Base-by-base conservation (phyloP, 2,797 vertebrate species). In the Meriones psammophilus region DNA sequence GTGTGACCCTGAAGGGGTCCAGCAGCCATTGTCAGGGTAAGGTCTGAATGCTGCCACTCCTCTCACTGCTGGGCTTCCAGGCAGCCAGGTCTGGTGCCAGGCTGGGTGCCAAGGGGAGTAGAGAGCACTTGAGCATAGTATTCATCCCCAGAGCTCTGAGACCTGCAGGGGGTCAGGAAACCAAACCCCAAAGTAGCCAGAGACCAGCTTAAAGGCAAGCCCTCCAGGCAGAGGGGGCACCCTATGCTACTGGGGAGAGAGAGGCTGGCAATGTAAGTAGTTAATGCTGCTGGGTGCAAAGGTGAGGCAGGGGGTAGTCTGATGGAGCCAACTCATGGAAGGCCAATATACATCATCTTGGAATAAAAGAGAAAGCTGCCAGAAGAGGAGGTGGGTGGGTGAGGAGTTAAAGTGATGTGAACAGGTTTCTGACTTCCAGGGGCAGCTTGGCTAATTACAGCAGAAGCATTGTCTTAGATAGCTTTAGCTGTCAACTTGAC, bases 31-130 rank as follows among this genome's bases (percentile, higher is more conserved):
- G 54, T 0, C 3, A 0, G 13, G 1, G 20, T 73, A 8, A 20
- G 46, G 30, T 69, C 87, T 5, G 71, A 79, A 28, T 62, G 28
- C 28, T 46, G 46, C 20, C 33, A 5, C 58, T 68, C 89, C 28
- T 22, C 8, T 39, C 1, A 3, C 9, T 3, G 2, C 3, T 0
- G 84, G 54, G 50, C 9, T 0, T 36, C 3, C 5, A 0, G 18
- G 5, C 36, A 36, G 28, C 54, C 26, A 33, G 33, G 28, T 60
- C 24, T 90, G 36, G 30, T 28, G 69, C 71, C 20, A 0, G 0
- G 62, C 62, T 68, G 42, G 62, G 10, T 50, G 28, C 81, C 39
- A 50, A 18, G 33, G 39, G 30, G 66, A 88, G 54, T 26, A 36
- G 66, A 36, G 3, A 54, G 12, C 30, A 18, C 0, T 0, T 54